Conservation (phyloP, 2,113 vertebrate species). For the Gadus macrocephalus region DNA sequence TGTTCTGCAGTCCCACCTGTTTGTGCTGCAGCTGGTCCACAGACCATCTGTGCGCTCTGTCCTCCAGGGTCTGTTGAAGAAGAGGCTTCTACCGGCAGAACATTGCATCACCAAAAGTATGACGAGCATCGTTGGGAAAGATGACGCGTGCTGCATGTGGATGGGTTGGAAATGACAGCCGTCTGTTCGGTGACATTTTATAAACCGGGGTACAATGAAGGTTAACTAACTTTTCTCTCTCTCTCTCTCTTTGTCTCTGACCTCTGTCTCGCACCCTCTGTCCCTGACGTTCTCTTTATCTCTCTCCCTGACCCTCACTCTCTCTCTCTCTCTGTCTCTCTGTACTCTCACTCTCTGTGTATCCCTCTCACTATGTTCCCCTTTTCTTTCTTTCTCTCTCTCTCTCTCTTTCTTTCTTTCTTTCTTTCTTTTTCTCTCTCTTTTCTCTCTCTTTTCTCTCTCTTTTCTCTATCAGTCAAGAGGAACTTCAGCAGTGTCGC, state of each 20-base stretch:
- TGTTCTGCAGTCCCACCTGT: slow-evolving; percentile 90
- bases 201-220: no score
- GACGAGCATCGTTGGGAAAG: slow-evolving; percentile 17
- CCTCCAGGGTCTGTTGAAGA: slow-evolving; percentile 96
- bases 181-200: no score
- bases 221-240: no score
- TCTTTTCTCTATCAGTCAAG: slow-evolving; percentile 74
- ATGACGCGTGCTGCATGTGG: no score
- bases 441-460: neutral
- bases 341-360: neutral
- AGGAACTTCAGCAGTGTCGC: slow-evolving; percentile 98
- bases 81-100: slow-evolving; percentile 95
- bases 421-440: neutral
- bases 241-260: no score
- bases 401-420: neutral
- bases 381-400: neutral
- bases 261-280: neutral
- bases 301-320: slow-evolving; percentile 2
- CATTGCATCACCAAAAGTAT: slow-evolving; percentile 99
- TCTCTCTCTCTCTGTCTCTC: neutral
- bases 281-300: neutral
- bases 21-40: slow-evolving; percentile 98
- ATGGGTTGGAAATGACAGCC: no score
- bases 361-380: neutral
- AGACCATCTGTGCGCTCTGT: slow-evolving; percentile 95